A percentile compares a stretch with the other conserved stretches of the same genome.
These are phyloP conservation scores for Temnothorax longispinosus DNA, from an alignment of 1,140 invertebrate genomes.

Conservation along the genomic window DNA sequence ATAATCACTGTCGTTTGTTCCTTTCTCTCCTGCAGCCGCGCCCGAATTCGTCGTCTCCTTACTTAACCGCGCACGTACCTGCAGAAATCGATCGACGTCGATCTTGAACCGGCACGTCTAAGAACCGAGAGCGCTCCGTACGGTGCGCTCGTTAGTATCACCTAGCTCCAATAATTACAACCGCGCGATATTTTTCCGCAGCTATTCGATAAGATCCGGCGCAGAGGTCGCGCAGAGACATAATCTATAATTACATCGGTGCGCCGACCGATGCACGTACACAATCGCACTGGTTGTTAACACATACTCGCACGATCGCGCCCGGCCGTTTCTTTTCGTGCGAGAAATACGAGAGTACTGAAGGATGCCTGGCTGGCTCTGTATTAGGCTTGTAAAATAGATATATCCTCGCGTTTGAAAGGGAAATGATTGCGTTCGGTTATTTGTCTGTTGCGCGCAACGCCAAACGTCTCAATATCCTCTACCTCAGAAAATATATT, in stretches of 20 bases:
- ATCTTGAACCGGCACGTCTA: constrained; percentile 60
- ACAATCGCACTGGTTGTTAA: constrained; percentile 42
- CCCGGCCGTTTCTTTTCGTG: neutral
- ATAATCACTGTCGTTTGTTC: constrained; percentile 66
- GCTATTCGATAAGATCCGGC: constrained; percentile 77
- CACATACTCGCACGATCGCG: constrained; percentile 16
- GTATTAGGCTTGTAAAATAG: constrained; percentile 45
- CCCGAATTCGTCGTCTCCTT: constrained; percentile 62
- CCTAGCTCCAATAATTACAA: constrained; percentile 79
- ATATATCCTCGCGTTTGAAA: constrained; percentile 33
- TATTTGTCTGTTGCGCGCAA: constrained; percentile 30
- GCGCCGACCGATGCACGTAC: constrained; percentile 65
- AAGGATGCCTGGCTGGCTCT: constrained; percentile 30
- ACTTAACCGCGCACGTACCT: constrained; percentile 21
- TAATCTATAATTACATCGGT: constrained; percentile 84
- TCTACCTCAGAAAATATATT: constrained; percentile 12
- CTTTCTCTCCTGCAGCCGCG: constrained; percentile 65
- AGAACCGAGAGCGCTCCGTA: neutral
- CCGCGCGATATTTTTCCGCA: constrained; percentile 74
- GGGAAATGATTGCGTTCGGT: constrained; percentile 37
- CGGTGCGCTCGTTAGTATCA: constrained; percentile 44
- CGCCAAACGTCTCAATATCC: constrained; percentile 45
- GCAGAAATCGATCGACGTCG: constrained; percentile 63
- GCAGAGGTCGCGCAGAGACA: constrained; percentile 81
- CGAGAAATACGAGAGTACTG: constrained; percentile 22